Evolutionary conservation across 2,113 vertebrate genomes (phyloP).

Genomic region (Acanthisitta chloris): DNA sequence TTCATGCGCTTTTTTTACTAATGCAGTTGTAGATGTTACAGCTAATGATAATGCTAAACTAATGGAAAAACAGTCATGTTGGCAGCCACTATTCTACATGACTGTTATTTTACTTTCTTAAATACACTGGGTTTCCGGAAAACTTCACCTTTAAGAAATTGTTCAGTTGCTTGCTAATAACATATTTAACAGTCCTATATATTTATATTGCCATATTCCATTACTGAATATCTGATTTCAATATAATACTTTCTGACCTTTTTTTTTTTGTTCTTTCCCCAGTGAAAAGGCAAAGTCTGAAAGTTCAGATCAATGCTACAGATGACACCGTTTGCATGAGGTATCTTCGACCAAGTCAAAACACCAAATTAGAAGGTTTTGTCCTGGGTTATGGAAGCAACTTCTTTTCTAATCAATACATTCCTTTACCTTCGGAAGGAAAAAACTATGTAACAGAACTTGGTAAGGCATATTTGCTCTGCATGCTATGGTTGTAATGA

Average conservation of each 20-base stretch:
- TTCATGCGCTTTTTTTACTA: background rate
- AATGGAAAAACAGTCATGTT: background rate
- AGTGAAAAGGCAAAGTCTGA: conserved; percentile 90
- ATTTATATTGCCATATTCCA: background rate
- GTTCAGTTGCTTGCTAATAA: background rate
- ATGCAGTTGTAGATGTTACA: background rate
- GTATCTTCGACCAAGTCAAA: conserved; percentile 82
- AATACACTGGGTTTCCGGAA: background rate
- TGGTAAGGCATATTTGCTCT: conserved; percentile 77
- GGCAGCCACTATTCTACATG: background rate
- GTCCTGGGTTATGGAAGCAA: conserved; percentile 92
- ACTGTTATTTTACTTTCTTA: background rate
- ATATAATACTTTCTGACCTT: background rate
- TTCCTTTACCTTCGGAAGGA: conserved; percentile 87
- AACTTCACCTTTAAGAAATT: background rate
- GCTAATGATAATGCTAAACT: background rate
- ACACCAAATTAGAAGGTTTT: conserved; percentile 89
- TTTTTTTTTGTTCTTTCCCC: background rate
- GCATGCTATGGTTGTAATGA: background rate
- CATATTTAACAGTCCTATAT: background rate
- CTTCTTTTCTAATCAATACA: conserved; percentile 91
- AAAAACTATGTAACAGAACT: conserved; percentile 84
- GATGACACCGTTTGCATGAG: conserved; percentile 90
- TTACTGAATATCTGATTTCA: background rate
- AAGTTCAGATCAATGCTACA: conserved; percentile 90